Evolutionary conservation across 2,888 invertebrate species (phyloP), one percentile per base, ranked within the genome.

Genomic region (Perithous albicinctus): DNA sequence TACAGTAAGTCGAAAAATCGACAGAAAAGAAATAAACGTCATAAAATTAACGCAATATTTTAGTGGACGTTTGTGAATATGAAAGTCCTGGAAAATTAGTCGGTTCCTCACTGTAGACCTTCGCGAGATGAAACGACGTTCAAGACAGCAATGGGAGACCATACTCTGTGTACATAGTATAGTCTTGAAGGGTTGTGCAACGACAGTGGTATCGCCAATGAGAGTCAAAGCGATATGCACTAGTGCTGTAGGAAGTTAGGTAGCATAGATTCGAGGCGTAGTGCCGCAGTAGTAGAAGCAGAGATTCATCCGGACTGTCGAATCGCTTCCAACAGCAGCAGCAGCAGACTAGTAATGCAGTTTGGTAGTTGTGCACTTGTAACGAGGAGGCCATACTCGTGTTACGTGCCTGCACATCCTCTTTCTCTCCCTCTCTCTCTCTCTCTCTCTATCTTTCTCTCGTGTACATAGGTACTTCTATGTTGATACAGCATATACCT

Each of bases 321-420:
- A 15, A 59, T 61, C 32, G 7, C 23, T 15, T n/a, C 35, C 59
- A 61, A 35, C 59, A 32, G 32, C 32, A 54, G 48, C 26, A 23
- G 26, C 3, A 41, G 7, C 15, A 15, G 64, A 63, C 48, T 64
- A 66, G 83, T 88, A 88, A 86, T 85, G 85, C 86, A 88, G 85
- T 88, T 87, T 86, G 81, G 85, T 86, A 85, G 86, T 86, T 88
- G 88, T 85, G 83, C 86, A 78, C 78, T 82, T 86, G 87, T 87
- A 86, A 88, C 88, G 86, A 87, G 85, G 46, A 61, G 61, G 26
- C 61, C 43, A 72, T 32, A 46, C 41, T 35, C 46, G 59, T 70
- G 63, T 63, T 63, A 63, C 41, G 32, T 64, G 23, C 48, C 48
- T 10, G 32, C 10, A 8, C 32, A 38, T 61, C 6, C 29, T 48